Evolutionary conservation across 1,140 invertebrate species (phyloP).

Genomic region (Pseudomyrmex sp.): DNA sequence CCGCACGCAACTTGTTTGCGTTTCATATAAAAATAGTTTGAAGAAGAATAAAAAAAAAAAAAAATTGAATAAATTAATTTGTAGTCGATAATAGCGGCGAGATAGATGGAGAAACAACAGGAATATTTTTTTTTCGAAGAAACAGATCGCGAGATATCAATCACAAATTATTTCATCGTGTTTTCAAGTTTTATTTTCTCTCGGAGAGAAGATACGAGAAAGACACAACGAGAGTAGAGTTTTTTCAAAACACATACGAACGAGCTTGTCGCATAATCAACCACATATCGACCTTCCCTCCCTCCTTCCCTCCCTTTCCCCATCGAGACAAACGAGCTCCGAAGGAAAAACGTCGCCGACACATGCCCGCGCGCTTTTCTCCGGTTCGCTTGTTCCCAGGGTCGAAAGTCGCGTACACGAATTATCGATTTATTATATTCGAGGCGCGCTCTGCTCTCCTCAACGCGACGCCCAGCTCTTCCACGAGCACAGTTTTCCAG

Average conservation of each 20-base stretch:
- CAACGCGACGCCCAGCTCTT: not conserved
- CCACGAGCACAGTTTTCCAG: not conserved
- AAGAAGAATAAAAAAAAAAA: too few relatives aligned
- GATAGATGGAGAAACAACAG: too few relatives aligned
- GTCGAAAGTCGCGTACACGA: constrained; percentile 26
- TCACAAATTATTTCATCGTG: too few relatives aligned
- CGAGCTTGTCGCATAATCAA: constrained; percentile 14
- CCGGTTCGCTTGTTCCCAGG: constrained; percentile 23
- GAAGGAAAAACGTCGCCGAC: constrained; percentile 8
- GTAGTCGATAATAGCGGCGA: too few relatives aligned
- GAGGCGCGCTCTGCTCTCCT: not conserved
- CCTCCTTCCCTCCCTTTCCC: not conserved
- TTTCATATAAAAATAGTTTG: too few relatives aligned
- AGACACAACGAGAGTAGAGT: not conserved
- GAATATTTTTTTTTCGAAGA: too few relatives aligned
- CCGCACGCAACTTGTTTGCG: too few relatives aligned
- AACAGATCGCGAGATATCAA: too few relatives aligned
- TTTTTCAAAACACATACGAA: not conserved
- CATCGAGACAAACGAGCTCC: constrained; percentile 13
- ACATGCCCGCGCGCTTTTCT: constrained; percentile 15
- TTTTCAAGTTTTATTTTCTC: not conserved
- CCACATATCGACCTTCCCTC: not conserved
- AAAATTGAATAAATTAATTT: too few relatives aligned
- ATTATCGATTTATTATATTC: constrained; percentile 55
- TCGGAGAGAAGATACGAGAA: not conserved